Conservation (phyloP, 1,140 invertebrate genomes). For the Chironomus striatipennis region DNA sequence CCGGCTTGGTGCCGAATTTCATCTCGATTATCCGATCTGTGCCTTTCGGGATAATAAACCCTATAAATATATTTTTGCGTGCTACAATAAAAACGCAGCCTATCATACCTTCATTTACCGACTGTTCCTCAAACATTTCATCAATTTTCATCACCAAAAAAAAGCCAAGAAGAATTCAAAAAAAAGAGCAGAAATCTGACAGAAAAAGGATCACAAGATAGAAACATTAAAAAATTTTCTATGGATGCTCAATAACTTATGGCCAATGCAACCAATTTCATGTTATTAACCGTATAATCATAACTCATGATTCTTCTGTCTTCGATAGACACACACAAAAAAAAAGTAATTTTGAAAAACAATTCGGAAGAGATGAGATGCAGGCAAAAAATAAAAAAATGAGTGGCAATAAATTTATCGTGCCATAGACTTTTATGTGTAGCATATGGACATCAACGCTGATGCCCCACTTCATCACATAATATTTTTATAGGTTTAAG, state of each 20-base stretch:
- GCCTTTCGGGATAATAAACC: no score
- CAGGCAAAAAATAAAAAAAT: neutral
- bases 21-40: no score
- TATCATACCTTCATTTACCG: neutral
- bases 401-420: conserved; percentile 22
- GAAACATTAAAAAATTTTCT: conserved; percentile 8
- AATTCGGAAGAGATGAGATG: neutral
- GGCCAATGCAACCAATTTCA: conserved; percentile 23
- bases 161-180: neutral
- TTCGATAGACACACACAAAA: no score
- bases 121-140: conserved; percentile 7
- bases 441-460: neutral
- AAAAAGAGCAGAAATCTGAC: conserved; percentile 8
- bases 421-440: neutral
- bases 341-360: neutral
- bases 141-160: neutral
- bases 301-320: neutral
- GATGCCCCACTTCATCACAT: conserved; percentile 8
- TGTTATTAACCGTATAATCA: conserved; percentile 24
- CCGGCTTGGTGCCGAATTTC: no score
- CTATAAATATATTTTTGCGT: no score
- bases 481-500: neutral
- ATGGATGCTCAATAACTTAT: neutral
- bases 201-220: conserved; percentile 14
- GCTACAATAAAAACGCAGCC: neutral